These are phyloP conservation scores for Thamnophis elegans DNA, from an alignment of 2,797 vertebrate species.

Conservation along the genomic window DNA sequence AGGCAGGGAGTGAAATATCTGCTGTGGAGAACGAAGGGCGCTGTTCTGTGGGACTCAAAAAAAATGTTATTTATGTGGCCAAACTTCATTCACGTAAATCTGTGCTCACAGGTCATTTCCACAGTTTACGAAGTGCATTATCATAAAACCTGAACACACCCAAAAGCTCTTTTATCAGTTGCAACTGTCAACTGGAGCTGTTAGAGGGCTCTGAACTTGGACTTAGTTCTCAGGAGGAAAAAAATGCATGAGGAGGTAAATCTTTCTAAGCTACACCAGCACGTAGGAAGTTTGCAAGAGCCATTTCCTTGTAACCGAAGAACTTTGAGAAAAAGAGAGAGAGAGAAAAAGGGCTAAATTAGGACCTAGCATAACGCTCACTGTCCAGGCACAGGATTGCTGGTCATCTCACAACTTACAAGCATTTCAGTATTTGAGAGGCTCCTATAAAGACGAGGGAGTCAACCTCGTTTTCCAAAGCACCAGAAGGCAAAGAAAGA, in stretches of 20 bases:
- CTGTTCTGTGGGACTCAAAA: constrained; percentile 1
- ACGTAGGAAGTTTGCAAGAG: background rate
- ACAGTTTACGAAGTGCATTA: background rate
- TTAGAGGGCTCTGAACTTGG: background rate
- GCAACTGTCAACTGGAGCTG: background rate
- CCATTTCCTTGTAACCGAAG: background rate
- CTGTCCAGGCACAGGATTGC: background rate
- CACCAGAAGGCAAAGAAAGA: background rate
- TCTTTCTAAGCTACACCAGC: background rate
- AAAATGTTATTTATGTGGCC: constrained; percentile 58
- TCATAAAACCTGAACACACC: background rate
- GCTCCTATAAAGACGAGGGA: background rate
- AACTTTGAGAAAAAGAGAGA: background rate
- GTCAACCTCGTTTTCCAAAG: background rate
- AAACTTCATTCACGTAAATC: background rate
- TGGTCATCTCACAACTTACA: background rate
- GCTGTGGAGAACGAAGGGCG: background rate
- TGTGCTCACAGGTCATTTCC: background rate
- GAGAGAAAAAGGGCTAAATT: background rate
- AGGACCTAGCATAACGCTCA: too few species aligned
- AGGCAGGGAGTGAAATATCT: background rate
- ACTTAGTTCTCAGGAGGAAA: background rate
- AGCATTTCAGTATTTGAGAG: background rate
- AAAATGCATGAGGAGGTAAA: background rate
- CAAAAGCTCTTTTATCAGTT: background rate